Evolutionary conservation across 1,140 invertebrate genomes (phyloP).

Genomic region (Coelopa frigida): DNA sequence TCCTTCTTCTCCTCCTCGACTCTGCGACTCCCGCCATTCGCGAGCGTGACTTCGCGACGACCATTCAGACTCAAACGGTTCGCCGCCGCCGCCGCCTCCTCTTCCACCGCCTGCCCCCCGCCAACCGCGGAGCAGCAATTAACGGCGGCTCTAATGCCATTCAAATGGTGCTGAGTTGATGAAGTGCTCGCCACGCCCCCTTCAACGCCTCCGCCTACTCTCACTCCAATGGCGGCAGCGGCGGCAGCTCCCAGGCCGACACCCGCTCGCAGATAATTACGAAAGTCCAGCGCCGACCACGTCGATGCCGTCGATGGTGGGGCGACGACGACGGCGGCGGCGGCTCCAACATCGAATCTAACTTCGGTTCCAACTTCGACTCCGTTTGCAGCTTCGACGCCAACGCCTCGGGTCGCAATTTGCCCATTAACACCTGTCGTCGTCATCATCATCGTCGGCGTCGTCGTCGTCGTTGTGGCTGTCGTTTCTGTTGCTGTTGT

Average conservation of each 20-base stretch:
- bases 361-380: conserved; percentile 2
- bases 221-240: conserved; percentile 16
- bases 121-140: no score
- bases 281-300: no score
- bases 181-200: conserved; percentile 7
- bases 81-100: no score
- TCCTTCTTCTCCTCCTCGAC: no score
- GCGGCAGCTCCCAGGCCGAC: conserved; percentile 1
- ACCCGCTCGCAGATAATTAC: no score
- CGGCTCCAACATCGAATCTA: not conserved
- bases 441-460: not conserved
- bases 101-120: no score
- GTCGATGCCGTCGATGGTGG: no score
- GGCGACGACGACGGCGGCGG: conserved; percentile 17
- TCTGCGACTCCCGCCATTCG: no score
- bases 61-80: no score
- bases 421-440: conserved; percentile 39
- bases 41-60: no score
- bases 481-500: conserved; percentile 1
- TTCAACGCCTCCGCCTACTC: conserved; percentile 6
- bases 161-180: conserved; percentile 28
- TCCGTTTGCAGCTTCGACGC: conserved; percentile 11
- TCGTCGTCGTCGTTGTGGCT: not conserved
- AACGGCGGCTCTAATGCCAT: conserved; percentile 35
- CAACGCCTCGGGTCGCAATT: conserved; percentile 39